Evolutionary conservation across 2,797 vertebrate genomes (phyloP), one percentile per base, ranked within the genome.

Genomic region (Anisognathus igniventris): DNA sequence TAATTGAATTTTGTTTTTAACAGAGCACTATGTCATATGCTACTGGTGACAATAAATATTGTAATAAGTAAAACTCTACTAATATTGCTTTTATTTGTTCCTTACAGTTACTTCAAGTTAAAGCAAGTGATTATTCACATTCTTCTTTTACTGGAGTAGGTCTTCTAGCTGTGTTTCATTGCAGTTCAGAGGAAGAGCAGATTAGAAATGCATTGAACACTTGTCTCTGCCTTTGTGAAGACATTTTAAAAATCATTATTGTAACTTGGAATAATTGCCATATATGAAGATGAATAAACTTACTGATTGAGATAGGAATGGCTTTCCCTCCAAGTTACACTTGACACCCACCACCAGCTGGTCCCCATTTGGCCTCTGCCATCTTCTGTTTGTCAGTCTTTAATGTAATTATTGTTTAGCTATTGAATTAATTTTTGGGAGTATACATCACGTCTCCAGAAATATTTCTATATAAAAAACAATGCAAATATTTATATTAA

Each of bases 201-300:
- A 18, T 13, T 87, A 35, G 35, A 64, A 80, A 77, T 33, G 17
- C 15, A 7, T 21, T 73, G 56, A 79, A 48, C 33, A 22, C 14
- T 85, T 56, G 33, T 76, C 53, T 73, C 35, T 56, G 28, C 24
- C 14, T 88, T 81, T 78, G 23, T 40, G 40, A 81, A 71, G 28
- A 27, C 66, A 44, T 89, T 91, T 66, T 33, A 67, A 79, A 85
- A 89, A 45, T 65, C 6, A 23, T 61, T 86, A 51, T 62, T 79
- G 35, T 50, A 14, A 42, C 18, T 60, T 86, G n/a, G 14, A 68
- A 14, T 79, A 86, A 25, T 39, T 81, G 24, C 35, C 8, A 30
- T 37, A 48, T 37, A 30, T 47, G 54, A 92, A 60, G 53, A 40
- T 53, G 39, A 86, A 47, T 37, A 22, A 14, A 8, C 23, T 70